Conservation (phyloP, 2,113 vertebrate genomes). For the Menidia beryllina region DNA sequence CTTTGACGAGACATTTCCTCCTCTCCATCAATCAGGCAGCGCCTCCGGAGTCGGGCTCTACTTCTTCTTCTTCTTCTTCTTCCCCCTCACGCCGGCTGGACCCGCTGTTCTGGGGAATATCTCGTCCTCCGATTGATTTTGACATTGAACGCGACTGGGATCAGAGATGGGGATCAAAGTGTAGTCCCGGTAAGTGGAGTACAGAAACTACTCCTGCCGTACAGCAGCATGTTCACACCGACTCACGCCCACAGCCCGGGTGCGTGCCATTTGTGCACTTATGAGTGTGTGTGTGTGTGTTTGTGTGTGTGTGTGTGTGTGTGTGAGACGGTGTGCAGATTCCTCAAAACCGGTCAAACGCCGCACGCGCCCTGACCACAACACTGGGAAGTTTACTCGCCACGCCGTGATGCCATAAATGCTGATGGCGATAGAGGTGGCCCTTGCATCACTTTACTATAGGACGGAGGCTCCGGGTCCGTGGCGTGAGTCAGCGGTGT, state of each 20-base stretch:
- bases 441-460: constrained; percentile 62
- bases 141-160: constrained; percentile 50
- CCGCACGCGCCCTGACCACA: neutral
- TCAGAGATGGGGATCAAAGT: constrained; percentile 65
- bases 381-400: constrained; percentile 57
- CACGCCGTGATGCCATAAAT: constrained; percentile 41
- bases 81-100: constrained; percentile 31
- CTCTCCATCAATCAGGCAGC: too few species aligned
- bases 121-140: constrained; percentile 41
- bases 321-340: neutral
- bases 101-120: constrained; percentile 42
- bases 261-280: constrained; percentile 1
- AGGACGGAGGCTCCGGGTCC: constrained; percentile 27
- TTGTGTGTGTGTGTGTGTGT: neutral
- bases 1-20: too few species aligned
- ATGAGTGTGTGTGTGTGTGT: neutral
- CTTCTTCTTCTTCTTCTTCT: too few species aligned
- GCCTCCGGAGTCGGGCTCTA: constrained; percentile 36
- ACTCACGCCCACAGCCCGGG: constrained; percentile 47
- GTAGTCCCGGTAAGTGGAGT: constrained; percentile 71
- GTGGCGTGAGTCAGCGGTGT: constrained; percentile 67
- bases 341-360: neutral
- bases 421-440: constrained; percentile 6
- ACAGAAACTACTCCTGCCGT: constrained; percentile 5
- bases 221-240: constrained; percentile 46